Conservation (phyloP, 2,113 vertebrate genomes). For the Trachemys scripta region DNA sequence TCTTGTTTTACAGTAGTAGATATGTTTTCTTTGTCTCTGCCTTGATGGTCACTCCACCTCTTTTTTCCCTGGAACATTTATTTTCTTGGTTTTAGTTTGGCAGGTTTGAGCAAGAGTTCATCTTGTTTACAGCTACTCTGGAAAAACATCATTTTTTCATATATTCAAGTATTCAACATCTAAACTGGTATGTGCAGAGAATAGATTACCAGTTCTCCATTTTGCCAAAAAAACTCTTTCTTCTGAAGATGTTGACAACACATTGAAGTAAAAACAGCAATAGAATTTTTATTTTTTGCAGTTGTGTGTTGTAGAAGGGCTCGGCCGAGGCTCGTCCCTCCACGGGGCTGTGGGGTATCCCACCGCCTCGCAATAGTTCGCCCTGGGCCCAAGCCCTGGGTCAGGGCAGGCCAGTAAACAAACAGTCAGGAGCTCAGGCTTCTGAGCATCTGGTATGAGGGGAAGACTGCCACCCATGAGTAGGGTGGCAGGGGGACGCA, state of each 20-base stretch:
- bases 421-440: no score
- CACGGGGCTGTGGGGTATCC: no score
- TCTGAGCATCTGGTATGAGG: no score
- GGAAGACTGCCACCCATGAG: no score
- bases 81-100: background rate
- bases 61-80: background rate
- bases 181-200: background rate
- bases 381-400: no score
- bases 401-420: no score
- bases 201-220: background rate
- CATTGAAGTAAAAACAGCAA: background rate
- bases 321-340: no score
- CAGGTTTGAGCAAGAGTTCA: constrained; percentile 30
- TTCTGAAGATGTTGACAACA: background rate
- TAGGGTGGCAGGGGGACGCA: no score
- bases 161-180: background rate
- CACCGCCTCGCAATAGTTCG: no score
- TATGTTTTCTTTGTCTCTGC: background rate
- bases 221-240: background rate
- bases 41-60: background rate
- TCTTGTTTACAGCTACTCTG: constrained; percentile 22
- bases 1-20: background rate
- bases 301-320: background rate
- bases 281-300: background rate
- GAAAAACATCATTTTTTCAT: background rate